Evolutionary conservation across 2,888 invertebrate genomes (phyloP).

Genomic region (Hipparchia sbordonii): DNA sequence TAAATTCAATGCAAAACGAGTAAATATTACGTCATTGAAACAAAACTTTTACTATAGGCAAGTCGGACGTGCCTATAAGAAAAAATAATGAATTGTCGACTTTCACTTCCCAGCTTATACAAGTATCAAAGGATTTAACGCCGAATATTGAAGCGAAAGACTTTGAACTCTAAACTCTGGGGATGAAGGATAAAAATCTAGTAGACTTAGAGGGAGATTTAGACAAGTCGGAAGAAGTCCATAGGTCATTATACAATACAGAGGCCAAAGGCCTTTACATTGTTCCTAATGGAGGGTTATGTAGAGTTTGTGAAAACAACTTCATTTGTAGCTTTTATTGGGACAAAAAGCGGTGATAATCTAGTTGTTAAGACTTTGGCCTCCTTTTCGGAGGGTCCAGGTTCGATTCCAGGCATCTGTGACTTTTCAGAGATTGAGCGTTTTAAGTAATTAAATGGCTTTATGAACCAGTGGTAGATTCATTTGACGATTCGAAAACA

Average conservation of each 20-base stretch:
- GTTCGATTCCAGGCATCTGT: too few relatives aligned
- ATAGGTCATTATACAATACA: constrained; percentile 57
- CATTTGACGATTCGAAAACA: too few relatives aligned
- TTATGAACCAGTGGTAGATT: too few relatives aligned
- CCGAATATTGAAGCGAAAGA: constrained; percentile 36
- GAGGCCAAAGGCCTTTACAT: constrained; percentile 64
- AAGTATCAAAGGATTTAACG: constrained; percentile 50
- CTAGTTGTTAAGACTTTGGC: too few relatives aligned
- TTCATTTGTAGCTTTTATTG: constrained; percentile 2
- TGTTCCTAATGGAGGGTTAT: constrained; percentile 41
- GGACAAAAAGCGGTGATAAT: too few relatives aligned
- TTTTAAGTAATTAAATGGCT: too few relatives aligned
- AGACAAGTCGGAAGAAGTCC: constrained; percentile 24
- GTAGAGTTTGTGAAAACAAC: constrained; percentile 30
- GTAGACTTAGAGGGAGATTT: constrained; percentile 32
- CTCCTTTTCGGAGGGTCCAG: too few relatives aligned
- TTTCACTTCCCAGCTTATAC: constrained; percentile 65
- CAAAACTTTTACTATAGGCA: constrained; percentile 71
- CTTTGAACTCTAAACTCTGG: constrained; percentile 35
- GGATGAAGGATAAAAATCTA: constrained; percentile 40
- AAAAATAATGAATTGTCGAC: constrained; percentile 61
- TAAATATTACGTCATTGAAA: constrained; percentile 69
- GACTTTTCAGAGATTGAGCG: too few relatives aligned
- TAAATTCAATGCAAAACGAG: constrained; percentile 42
- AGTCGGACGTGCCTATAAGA: constrained; percentile 65